Base-by-base conservation (phyloP, 2,888 invertebrate species). In the Drosophila prostipennis region DNA sequence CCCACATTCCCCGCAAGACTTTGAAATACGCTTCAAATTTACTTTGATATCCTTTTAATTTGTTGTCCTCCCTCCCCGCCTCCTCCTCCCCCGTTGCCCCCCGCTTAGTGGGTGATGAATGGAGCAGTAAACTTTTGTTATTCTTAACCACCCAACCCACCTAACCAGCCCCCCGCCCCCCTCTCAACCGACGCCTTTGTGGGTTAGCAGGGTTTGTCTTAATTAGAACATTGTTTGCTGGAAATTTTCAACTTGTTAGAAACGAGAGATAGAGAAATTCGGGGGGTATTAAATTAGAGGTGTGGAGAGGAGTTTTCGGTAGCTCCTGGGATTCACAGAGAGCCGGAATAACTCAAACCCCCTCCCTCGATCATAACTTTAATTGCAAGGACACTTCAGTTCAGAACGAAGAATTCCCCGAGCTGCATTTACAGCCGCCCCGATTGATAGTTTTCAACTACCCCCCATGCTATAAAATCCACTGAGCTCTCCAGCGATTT, bases 21-120 rank as follows among this genome's bases (percentile, higher is more conserved):
- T 78, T 82, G 74, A 77, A 83, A 87, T 79, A 77, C 79, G 87
- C 82, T 87, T 74, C 74, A 84, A 88, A 87, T 89, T 87, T 82
- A 88, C 85, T 84, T 81, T 80, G 81, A 78, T 88, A 77, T 74
- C 80, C 78, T 81, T 81, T 87, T 87, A 83, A 89, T 87, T 88
- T 84, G 77, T 59, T 70, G 67, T 59, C 72, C 70, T 61, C 73
- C 70, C 45, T 6, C 56, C 65, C 43, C 6, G 2, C 19, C 19
- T 19, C 2, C 8, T 42, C 37, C 23, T 3, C 6, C 32, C 10
- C 10, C 19, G 19, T 10, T 6, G 0, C 10, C 10, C 13, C 19
- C 49, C 23, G n/a, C 46, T 14, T 16, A 37, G 54, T 34, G 10
- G 7, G 7, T 37, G 39, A 23, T 51, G 51, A 32, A 51, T 40